Evolutionary conservation across 2,888 invertebrate species (phyloP).

Genomic region (Dioctria rufipes): DNA sequence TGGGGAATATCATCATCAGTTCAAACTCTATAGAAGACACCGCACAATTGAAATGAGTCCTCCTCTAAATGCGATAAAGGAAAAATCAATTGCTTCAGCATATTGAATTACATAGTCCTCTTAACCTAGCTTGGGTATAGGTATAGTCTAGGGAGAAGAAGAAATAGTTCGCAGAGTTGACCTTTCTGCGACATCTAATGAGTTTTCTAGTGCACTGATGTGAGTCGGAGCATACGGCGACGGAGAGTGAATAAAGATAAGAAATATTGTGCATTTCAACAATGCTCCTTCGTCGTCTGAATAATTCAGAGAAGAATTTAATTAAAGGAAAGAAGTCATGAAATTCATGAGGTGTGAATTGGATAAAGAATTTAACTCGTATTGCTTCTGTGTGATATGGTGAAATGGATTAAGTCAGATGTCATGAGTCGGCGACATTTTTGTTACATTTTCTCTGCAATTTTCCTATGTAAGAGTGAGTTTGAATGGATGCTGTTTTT

Average conservation of each 20-base stretch:
- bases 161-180: background rate
- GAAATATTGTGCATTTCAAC: constrained; percentile 8
- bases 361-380: constrained; percentile 3
- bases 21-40: no score
- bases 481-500: no score
- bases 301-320: constrained; percentile 14
- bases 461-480: no score
- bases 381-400: background rate
- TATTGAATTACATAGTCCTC: no score
- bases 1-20: no score
- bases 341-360: constrained; percentile 35
- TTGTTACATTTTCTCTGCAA: background rate
- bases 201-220: constrained; percentile 2
- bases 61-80: no score
- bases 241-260: background rate
- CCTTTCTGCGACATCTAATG: constrained; percentile 16
- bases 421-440: background rate
- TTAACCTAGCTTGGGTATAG: no score
- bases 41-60: no score
- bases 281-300: background rate
- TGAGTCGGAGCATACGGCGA: background rate
- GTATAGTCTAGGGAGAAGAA: no score
- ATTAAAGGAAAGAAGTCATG: constrained; percentile 29
- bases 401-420: background rate
- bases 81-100: no score